Evolutionary conservation across 2,797 vertebrate genomes (phyloP), one percentile per base, ranked within the genome.

Genomic region (Arctocebus calabarensis): DNA sequence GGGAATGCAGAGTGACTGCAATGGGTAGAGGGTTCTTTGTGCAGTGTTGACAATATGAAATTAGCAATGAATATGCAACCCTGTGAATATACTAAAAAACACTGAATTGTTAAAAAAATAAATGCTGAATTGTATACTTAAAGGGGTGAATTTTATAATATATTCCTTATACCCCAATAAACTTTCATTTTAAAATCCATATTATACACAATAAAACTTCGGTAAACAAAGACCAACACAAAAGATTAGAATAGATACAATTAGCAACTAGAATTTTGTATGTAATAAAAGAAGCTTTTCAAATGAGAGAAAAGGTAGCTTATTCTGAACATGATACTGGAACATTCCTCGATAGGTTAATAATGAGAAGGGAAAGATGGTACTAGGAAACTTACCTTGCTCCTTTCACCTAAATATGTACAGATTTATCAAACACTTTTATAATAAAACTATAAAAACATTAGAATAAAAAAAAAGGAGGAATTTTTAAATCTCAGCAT

Each of bases 351-450:
- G 37, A 34, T 57, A 27, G 59, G 34, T 71, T 89, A 73, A 32
- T 37, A 61, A n/a, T 43, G n/a, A 12, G 1, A 13, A 14, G 2
- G 55, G 9, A 0, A 48, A 19, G 37, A 3, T 62, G 87, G 13
- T 14, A 34, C 12, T 48, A 71, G 61, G 32, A 45, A 61, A 1
- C 29, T 89, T 48, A 84, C 29, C 71, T 78, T 61, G 25, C 3
- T 87, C 64, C 64, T 88, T 75, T 71, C 52, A 78, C 22, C 22
- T 66, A 92, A 89, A 73, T 78, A 64, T 22, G 77, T 77, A 59
- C 74, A 96, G 52, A 82, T 77, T 37, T 64, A 77, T 82, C 79
- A 64, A 85, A 91, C 66, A 88, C 12, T 93, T 88, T 52, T 19
- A 88, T 37, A 74, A 32, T 27, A 94, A 81, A 92, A 45, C 19